A percentile compares a stretch with the other conserved stretches of the same genome.
phyloP scores from a whole-genome alignment of 1,140 invertebrate genomes.

The Drosophila melanica region DNA sequence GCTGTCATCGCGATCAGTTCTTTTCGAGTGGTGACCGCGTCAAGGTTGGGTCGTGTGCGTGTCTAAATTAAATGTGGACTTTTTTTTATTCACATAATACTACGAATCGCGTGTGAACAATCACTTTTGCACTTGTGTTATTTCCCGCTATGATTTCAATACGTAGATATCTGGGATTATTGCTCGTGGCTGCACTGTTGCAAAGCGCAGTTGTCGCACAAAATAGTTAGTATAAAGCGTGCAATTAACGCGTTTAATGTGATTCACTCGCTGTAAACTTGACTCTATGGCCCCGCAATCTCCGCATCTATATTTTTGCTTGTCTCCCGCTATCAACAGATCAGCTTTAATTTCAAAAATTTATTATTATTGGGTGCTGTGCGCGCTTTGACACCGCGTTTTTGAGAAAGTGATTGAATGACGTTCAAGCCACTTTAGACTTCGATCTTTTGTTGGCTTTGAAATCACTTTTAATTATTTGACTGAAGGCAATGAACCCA shows the following conservation, averaged over 20 bases:
- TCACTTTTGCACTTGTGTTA: neutral
- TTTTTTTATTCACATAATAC: neutral
- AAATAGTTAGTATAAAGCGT: slow-evolving; percentile 56
- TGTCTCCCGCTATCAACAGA: slow-evolving; percentile 1
- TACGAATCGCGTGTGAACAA: neutral
- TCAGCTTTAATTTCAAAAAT: neutral
- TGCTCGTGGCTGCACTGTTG: slow-evolving; percentile 29
- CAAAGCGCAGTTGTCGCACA: slow-evolving; percentile 50
- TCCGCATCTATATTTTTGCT: neutral
- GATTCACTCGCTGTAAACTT: slow-evolving; percentile 49
- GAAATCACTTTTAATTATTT: neutral
- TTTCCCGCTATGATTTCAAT: slow-evolving; percentile 51
- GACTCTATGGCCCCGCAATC: slow-evolving; percentile 24
- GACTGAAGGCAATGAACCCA: neutral
- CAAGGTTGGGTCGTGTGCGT: neutral
- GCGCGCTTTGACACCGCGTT: neutral
- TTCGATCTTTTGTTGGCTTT: neutral
- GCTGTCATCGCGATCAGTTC: slow-evolving; percentile 19
- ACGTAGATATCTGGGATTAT: slow-evolving; percentile 32
- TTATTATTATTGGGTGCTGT: slow-evolving; percentile 16
- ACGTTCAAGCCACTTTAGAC: neutral
- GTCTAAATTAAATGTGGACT: slow-evolving; percentile 1
- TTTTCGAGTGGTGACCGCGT: neutral
- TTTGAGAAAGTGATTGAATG: slow-evolving; percentile 24
- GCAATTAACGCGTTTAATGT: slow-evolving; percentile 26